These are phyloP conservation scores for Ageneiosus marmoratus DNA, from an alignment of 2,113 vertebrate species.

Conservation along the genomic window DNA sequence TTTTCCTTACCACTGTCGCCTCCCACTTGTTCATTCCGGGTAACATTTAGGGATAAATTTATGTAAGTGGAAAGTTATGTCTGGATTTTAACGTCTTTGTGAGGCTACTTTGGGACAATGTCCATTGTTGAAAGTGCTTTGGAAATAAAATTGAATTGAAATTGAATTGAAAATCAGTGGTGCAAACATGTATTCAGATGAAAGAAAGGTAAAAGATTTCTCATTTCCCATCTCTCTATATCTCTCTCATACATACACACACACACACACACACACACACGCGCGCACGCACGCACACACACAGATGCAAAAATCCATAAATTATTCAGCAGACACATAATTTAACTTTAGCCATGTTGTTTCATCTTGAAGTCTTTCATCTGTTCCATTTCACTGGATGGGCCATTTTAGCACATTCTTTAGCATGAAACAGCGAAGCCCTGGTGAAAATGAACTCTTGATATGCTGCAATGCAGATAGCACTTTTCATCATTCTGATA, in stretches of 20 bases:
- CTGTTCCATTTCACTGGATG: slow-evolving; percentile 47
- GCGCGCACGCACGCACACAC: background rate
- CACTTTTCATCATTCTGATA: slow-evolving; percentile 66
- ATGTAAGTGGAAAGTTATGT: too few relatives aligned
- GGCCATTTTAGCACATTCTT: slow-evolving; percentile 48
- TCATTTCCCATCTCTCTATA: background rate
- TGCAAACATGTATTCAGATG: background rate
- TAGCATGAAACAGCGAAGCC: slow-evolving; percentile 54
- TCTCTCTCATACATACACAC: too few relatives aligned
- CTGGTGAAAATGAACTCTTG: slow-evolving; percentile 60
- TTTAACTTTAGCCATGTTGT: slow-evolving; percentile 38
- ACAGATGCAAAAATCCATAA: slow-evolving; percentile 25
- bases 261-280: too few relatives aligned
- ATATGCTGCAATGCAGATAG: slow-evolving; percentile 71
- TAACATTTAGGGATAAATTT: too few relatives aligned
- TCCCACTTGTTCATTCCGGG: too few relatives aligned
- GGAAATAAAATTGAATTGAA: too few relatives aligned
- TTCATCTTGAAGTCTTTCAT: slow-evolving; percentile 51
- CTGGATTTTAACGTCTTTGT: too few relatives aligned
- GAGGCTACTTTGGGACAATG: too few relatives aligned
- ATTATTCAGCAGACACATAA: slow-evolving; percentile 43
- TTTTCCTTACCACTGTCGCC: too few relatives aligned
- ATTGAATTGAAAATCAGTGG: too few relatives aligned
- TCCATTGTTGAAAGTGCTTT: too few relatives aligned
- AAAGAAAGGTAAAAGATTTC: background rate